These are phyloP conservation scores for Alviniconcha marisindica DNA, from an alignment of 1,140 invertebrate genomes.

Conservation along the genomic window DNA sequence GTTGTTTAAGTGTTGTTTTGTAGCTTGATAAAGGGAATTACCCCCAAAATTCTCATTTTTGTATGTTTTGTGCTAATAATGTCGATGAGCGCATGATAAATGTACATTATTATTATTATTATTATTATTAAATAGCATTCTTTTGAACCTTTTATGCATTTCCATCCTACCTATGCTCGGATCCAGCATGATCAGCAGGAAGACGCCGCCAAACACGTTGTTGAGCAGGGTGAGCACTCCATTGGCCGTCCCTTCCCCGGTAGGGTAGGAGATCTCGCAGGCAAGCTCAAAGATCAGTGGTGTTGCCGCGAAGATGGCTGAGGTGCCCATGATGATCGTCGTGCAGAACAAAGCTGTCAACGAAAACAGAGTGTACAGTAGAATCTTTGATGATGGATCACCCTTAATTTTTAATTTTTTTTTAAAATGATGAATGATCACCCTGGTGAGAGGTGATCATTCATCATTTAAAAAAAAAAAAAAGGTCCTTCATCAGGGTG, in stretches of 20 bases:
- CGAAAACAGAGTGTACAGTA: not conserved
- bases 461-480: too few relatives aligned
- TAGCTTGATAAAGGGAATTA: too few relatives aligned
- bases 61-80: too few relatives aligned
- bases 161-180: conserved; percentile 63
- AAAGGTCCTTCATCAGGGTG: too few relatives aligned
- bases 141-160: too few relatives aligned
- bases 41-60: too few relatives aligned
- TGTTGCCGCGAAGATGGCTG: conserved; percentile 71
- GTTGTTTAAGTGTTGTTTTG: too few relatives aligned
- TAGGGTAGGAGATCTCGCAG: conserved; percentile 78
- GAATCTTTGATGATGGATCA: not conserved
- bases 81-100: too few relatives aligned
- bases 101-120: too few relatives aligned
- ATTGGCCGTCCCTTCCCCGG: conserved; percentile 78
- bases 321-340: conserved; percentile 31
- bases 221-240: conserved; percentile 76
- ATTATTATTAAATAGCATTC: too few relatives aligned
- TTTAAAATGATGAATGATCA: too few relatives aligned
- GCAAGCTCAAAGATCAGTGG: conserved; percentile 78
- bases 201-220: conserved; percentile 75
- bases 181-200: conserved; percentile 75
- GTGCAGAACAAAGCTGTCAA: conserved; percentile 36
- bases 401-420: not conserved
- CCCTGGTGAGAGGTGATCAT: too few relatives aligned